Evolutionary conservation across 2,113 vertebrate species (phyloP).

Genomic region (Carassius auratus): DNA sequence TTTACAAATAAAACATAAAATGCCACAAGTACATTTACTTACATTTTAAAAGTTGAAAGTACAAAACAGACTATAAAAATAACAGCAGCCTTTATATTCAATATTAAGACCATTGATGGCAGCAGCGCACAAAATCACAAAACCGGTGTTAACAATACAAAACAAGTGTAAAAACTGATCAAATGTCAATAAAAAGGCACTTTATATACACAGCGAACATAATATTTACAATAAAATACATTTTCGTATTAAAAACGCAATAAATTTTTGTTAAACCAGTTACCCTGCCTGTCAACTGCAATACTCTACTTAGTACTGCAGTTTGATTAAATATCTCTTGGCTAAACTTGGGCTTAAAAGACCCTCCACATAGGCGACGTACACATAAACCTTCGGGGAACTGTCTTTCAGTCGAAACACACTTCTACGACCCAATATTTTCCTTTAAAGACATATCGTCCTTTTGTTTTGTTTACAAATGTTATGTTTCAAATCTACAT

Average conservation of each 20-base stretch:
- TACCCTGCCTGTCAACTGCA: slow-evolving; percentile 16
- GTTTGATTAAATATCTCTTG: background rate
- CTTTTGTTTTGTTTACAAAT: slow-evolving; percentile 35
- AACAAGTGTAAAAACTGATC: slow-evolving; percentile 61
- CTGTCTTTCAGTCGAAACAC: slow-evolving; percentile 10
- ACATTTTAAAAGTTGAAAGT: slow-evolving; percentile 31
- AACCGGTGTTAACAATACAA: slow-evolving; percentile 47
- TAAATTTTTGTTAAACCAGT: slow-evolving; percentile 32
- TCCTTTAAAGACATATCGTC: slow-evolving; percentile 38
- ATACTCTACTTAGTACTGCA: slow-evolving; percentile 21
- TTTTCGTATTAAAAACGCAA: slow-evolving; percentile 64
- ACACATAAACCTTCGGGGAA: slow-evolving; percentile 40
- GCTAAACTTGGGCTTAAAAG: background rate
- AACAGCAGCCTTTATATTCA: slow-evolving; percentile 24
- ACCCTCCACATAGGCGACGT: background rate
- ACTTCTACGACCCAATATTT: slow-evolving; percentile 20
- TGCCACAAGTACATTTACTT: background rate
- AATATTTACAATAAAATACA: slow-evolving; percentile 70
- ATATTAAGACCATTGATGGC: slow-evolving; percentile 22
- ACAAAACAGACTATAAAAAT: slow-evolving; percentile 22
- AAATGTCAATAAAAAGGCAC: slow-evolving; percentile 57
- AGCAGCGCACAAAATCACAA: slow-evolving; percentile 47
- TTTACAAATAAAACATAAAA: background rate
- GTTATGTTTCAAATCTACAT: slow-evolving; percentile 15
- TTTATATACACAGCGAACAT: slow-evolving; percentile 60